phyloP scores from a whole-genome alignment of 2,888 invertebrate species.

The Himalopsyche japonica region DNA sequence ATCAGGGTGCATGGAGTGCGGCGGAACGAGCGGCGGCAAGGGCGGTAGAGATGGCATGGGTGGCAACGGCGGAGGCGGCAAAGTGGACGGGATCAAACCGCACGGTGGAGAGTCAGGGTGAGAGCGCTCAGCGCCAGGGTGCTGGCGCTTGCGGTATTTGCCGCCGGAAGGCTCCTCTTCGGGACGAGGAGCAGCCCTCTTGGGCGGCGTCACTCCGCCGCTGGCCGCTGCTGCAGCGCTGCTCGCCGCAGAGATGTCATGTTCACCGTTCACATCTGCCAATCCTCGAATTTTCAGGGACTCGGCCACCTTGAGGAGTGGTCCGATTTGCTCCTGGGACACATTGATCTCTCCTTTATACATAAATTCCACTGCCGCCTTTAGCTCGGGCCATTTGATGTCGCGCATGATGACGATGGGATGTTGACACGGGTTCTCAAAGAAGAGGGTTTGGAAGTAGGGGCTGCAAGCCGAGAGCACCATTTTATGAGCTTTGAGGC shows the following conservation, averaged over 20 bases:
- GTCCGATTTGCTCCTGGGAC: constrained; percentile 66
- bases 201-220: constrained; percentile 70
- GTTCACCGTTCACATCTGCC: constrained; percentile 77
- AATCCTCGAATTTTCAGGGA: constrained; percentile 81
- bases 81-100: constrained; percentile 44
- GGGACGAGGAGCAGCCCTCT: constrained; percentile 45
- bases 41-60: constrained; percentile 41
- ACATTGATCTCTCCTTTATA: constrained; percentile 96
- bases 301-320: constrained; percentile 23
- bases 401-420: constrained; percentile 93
- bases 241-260: constrained; percentile 66
- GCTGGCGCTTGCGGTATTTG: constrained; percentile 43
- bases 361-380: constrained; percentile 93
- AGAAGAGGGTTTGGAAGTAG: constrained; percentile 87
- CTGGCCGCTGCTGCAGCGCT: constrained; percentile 69
- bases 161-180: constrained; percentile 41
- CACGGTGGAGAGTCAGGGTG: constrained; percentile 45
- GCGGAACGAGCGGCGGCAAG: constrained; percentile 45
- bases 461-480: constrained; percentile 92
- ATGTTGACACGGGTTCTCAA: constrained; percentile 91
- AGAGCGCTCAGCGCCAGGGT: constrained; percentile 46
- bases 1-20: constrained; percentile 61
- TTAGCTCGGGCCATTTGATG: constrained; percentile 72
- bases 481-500: constrained; percentile 91
- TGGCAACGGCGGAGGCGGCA: constrained; percentile 46